Conservation (phyloP, 1,140 invertebrate genomes). For the Pogonus chalceus region DNA sequence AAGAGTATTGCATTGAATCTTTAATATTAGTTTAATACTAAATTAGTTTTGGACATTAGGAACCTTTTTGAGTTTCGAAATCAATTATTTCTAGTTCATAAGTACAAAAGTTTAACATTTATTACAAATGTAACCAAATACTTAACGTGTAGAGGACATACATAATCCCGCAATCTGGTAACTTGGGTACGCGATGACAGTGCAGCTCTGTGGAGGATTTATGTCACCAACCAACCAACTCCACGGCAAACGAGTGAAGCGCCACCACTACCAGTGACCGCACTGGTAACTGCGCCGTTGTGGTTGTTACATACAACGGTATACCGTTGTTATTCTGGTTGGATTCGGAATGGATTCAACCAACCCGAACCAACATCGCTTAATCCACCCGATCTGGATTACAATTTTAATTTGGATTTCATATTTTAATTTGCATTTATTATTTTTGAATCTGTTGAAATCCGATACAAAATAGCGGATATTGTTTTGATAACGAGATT, state of each 20-base stretch:
- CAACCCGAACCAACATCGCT: background rate
- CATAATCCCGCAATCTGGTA: slow-evolving; percentile 5
- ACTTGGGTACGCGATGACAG: background rate
- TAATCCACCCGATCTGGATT: background rate
- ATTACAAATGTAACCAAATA: slow-evolving; percentile 4
- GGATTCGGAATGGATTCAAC: background rate
- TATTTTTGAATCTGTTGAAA: background rate
- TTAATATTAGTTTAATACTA: too few relatives aligned
- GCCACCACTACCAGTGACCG: background rate
- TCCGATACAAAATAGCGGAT: background rate
- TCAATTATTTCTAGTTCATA: too few relatives aligned
- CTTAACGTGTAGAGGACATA: slow-evolving; percentile 6
- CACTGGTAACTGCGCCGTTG: background rate
- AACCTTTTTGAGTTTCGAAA: too few relatives aligned
- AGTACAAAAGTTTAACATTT: slow-evolving; percentile 1
- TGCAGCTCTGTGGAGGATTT: slow-evolving; percentile 1
- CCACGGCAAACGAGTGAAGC: background rate
- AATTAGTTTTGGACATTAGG: too few relatives aligned
- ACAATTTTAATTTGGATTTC: slow-evolving; percentile 1
- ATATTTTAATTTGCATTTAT: slow-evolving; percentile 8
- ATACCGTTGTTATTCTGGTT: background rate
- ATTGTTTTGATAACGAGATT: background rate
- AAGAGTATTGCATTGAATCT: too few relatives aligned
- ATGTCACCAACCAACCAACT: background rate
- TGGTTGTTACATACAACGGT: background rate